Conservation (phyloP, 2,888 invertebrate species). For the Trisateles emortualis region DNA sequence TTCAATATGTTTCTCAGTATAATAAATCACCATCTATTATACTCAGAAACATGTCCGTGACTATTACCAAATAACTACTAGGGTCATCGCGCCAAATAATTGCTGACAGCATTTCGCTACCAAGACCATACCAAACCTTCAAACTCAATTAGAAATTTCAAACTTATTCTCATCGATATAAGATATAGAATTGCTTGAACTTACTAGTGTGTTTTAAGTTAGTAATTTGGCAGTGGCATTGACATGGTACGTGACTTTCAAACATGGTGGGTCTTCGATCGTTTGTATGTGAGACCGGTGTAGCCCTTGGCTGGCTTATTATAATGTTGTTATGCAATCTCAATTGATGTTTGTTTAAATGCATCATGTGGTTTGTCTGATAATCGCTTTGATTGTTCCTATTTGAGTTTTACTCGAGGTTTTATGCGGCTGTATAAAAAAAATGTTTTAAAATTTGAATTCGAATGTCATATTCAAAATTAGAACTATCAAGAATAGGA, state of each 20-base stretch:
- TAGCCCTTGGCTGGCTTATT: slow-evolving; percentile 16
- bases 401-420: not conserved
- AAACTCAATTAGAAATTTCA: not conserved
- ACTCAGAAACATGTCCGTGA: slow-evolving; percentile 33
- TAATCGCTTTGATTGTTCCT: not conserved
- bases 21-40: slow-evolving; percentile 20
- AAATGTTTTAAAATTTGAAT: too few species aligned
- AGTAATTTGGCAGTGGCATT: slow-evolving; percentile 55
- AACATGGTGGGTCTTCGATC: slow-evolving; percentile 43
- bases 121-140: slow-evolving; percentile 24
- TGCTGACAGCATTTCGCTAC: slow-evolving; percentile 54
- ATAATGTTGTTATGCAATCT: slow-evolving; percentile 3
- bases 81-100: slow-evolving; percentile 64
- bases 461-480: not conserved
- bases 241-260: slow-evolving; percentile 63
- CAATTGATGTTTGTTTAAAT: slow-evolving; percentile 4
- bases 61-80: slow-evolving; percentile 50
- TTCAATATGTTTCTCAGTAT: slow-evolving; percentile 5
- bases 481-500: too few species aligned
- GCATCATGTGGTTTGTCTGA: not conserved
- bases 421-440: too few species aligned
- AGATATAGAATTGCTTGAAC: slow-evolving; percentile 25
- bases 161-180: slow-evolving; percentile 6
- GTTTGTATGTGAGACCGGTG: slow-evolving; percentile 14
- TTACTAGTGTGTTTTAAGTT: slow-evolving; percentile 8